These are phyloP conservation scores for Acanthosepion esculentum DNA, from an alignment of 2,888 invertebrate species.

Conservation along the genomic window DNA sequence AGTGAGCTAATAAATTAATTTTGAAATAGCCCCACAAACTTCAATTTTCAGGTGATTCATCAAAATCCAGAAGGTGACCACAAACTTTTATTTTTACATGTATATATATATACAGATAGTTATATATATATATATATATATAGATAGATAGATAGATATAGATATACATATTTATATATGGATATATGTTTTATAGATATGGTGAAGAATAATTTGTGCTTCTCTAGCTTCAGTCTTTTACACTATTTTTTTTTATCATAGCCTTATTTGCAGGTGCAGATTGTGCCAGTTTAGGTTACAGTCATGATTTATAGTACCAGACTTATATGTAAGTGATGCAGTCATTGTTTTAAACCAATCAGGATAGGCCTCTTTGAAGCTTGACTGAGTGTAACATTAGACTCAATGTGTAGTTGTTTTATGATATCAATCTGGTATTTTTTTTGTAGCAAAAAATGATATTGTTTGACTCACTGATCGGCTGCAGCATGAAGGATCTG, in stretches of 20 bases:
- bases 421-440: neutral
- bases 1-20: no score
- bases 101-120: no score
- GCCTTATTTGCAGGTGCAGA: neutral
- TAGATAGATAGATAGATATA: no score
- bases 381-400: constrained; percentile 33
- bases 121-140: no score
- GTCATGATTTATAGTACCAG: neutral
- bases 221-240: neutral
- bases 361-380: neutral
- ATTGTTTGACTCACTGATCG: constrained; percentile 8
- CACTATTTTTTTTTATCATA: neutral
- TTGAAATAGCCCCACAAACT: no score
- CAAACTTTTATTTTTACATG: no score
- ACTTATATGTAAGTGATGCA: neutral
- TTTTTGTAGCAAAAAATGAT: neutral
- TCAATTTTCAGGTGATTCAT: no score
- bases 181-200: no score
- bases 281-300: neutral
- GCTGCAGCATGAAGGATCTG: constrained; percentile 6
- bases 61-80: no score
- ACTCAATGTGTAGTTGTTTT: neutral
- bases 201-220: no score
- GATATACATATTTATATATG: no score
- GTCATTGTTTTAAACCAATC: constrained; percentile 33